phyloP scores from a whole-genome alignment of 2,113 vertebrate species.

The Chionis minor region DNA sequence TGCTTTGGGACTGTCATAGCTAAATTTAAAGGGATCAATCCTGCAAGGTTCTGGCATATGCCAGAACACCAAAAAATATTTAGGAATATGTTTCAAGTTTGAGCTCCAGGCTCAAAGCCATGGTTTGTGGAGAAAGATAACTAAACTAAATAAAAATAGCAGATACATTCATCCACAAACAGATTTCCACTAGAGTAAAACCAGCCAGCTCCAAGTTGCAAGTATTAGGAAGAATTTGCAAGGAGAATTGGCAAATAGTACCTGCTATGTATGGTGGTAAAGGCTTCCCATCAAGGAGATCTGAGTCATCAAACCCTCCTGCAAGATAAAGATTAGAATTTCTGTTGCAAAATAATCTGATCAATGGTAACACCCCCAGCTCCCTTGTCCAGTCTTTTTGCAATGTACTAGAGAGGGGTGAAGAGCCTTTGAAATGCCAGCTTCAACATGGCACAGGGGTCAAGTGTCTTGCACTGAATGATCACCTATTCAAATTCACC shows the following conservation, averaged over 20 bases:
- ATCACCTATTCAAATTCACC: not conserved
- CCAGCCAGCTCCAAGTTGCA: not conserved
- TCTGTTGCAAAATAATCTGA: not conserved
- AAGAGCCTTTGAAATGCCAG: not conserved
- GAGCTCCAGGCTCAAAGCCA: not conserved
- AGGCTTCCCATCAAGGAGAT: conserved; percentile 62
- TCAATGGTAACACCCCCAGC: not conserved
- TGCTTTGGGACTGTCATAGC: not conserved
- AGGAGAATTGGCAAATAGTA: not conserved
- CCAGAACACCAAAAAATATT: not conserved
- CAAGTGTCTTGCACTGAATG: not conserved
- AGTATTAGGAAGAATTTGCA: not conserved
- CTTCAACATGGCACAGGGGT: accelerated
- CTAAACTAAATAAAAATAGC: not conserved
- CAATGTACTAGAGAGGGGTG: not conserved
- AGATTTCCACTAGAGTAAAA: not conserved
- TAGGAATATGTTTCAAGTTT: not conserved
- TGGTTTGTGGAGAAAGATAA: not conserved
- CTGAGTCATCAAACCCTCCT: conserved; percentile 58
- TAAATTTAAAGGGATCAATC: not conserved
- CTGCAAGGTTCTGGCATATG: not conserved
- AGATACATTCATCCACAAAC: not conserved
- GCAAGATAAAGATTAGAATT: conserved; percentile 12
- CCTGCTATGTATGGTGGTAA: conserved; percentile 24
- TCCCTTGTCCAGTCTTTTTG: not conserved